Evolutionary conservation across 53 echinoderm and acorn worm genomes (phyloP).

Genomic region (Patiria pectinifera): DNA sequence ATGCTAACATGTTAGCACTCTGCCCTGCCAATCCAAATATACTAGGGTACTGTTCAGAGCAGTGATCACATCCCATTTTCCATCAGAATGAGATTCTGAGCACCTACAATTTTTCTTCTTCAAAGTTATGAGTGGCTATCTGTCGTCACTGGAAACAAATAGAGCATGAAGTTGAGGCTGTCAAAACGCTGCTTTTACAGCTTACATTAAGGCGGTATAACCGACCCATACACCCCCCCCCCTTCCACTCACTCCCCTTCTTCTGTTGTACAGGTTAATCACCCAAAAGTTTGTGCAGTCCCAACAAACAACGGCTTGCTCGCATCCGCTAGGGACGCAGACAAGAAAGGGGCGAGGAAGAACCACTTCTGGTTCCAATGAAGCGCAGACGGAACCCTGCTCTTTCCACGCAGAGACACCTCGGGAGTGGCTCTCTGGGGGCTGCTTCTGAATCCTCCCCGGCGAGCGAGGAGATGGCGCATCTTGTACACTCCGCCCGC

Average conservation of each 20-base stretch:
- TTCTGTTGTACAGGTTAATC: slow-evolving; percentile 64
- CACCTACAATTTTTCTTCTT: slow-evolving; percentile 13
- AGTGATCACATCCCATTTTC: slow-evolving; percentile 55
- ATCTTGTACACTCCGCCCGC: slow-evolving; percentile 61
- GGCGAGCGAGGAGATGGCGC: slow-evolving; percentile 53
- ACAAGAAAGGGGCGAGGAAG: slow-evolving; percentile 44
- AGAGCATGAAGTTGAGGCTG: slow-evolving; percentile 54
- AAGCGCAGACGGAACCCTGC: slow-evolving; percentile 64
- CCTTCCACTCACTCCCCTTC: background rate
- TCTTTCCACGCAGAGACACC: slow-evolving; percentile 56
- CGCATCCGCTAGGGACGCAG: slow-evolving; percentile 55
- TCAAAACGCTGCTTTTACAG: background rate
- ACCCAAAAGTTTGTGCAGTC: slow-evolving; percentile 66
- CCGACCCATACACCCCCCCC: background rate
- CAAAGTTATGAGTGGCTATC: slow-evolving; percentile 51
- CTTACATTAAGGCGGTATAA: slow-evolving; percentile 20
- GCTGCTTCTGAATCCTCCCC: slow-evolving; percentile 48
- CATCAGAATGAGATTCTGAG: slow-evolving; percentile 45
- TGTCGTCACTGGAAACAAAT: slow-evolving; percentile 54
- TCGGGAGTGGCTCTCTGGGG: slow-evolving; percentile 55
- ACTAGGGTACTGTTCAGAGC: slow-evolving; percentile 8
- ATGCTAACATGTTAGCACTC: slow-evolving; percentile 26
- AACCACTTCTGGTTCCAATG: slow-evolving; percentile 68
- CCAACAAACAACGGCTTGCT: slow-evolving; percentile 58
- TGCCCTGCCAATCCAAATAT: background rate